Evolutionary conservation across 2,113 vertebrate genomes (phyloP).

Genomic region (Erythrolamprus reginae): DNA sequence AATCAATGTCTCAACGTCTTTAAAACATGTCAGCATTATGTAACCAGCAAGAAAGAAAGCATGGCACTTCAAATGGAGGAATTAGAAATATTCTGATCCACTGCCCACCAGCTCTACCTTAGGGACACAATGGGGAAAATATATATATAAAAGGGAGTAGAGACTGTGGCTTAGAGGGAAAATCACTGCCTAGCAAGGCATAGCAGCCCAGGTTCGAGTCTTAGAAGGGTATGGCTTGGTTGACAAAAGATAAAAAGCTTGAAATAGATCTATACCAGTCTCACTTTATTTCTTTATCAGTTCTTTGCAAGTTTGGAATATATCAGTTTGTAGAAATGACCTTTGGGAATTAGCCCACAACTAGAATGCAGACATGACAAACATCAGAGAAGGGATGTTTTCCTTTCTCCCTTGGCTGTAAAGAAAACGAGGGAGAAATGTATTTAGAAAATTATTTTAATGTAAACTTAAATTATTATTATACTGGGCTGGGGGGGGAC

Average conservation of each 20-base stretch:
- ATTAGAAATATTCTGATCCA: neutral
- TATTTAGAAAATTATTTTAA: neutral
- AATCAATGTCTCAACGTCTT: neutral
- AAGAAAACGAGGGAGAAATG: neutral
- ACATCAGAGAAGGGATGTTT: neutral
- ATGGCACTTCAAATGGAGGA: neutral
- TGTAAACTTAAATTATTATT: neutral
- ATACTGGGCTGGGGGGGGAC: neutral
- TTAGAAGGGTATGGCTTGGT: no score
- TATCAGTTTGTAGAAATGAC: neutral
- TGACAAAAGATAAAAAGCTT: no score
- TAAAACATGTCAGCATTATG: neutral
- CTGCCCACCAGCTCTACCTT: neutral
- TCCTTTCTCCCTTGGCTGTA: neutral
- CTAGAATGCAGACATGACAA: neutral
- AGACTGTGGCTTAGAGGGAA: no score
- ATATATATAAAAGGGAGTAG: no score
- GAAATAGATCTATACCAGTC: no score
- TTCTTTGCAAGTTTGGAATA: no score
- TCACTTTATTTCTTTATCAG: no score
- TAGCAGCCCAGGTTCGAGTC: no score
- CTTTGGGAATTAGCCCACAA: neutral
- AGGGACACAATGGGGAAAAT: neutral
- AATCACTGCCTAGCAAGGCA: no score
- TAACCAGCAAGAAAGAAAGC: neutral